phyloP scores from a whole-genome alignment of 2,113 vertebrate species.

The Alaudala cheleensis region DNA sequence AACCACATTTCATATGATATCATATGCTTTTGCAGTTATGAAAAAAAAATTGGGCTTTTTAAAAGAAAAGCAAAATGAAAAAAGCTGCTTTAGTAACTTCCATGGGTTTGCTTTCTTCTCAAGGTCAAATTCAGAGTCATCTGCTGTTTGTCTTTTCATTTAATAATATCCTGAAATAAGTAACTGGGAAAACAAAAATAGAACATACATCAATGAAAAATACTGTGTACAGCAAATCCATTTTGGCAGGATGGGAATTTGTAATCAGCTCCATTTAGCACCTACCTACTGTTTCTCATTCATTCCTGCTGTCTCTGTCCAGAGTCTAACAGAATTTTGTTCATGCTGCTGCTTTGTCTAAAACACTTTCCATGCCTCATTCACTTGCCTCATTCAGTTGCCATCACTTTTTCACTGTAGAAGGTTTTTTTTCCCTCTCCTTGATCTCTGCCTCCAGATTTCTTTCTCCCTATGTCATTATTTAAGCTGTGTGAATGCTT shows the following conservation, averaged over 20 bases:
- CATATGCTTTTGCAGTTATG: background rate
- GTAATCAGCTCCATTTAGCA: constrained; percentile 27
- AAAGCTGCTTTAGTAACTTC: background rate
- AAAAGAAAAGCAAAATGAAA: background rate
- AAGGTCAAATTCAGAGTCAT: background rate
- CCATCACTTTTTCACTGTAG: constrained; percentile 4
- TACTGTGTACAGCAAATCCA: background rate
- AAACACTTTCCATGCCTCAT: constrained; percentile 29
- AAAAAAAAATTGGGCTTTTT: background rate
- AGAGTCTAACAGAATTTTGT: background rate
- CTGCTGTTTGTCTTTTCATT: background rate
- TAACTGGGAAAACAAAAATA: background rate
- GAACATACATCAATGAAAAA: background rate
- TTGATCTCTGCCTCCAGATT: constrained; percentile 16
- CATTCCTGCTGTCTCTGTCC: background rate
- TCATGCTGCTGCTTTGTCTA: constrained; percentile 8
- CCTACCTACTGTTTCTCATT: constrained; percentile 24
- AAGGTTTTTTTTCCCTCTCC: background rate
- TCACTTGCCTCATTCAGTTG: constrained; percentile 37
- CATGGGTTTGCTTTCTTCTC: background rate
- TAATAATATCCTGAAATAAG: background rate
- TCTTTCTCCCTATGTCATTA: constrained; percentile 9
- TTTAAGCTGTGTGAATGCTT: background rate
- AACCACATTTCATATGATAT: background rate
- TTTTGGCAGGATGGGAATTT: background rate